These are phyloP conservation scores for Platanista minor DNA, from an alignment of 2,113 vertebrate genomes.

Conservation along the genomic window DNA sequence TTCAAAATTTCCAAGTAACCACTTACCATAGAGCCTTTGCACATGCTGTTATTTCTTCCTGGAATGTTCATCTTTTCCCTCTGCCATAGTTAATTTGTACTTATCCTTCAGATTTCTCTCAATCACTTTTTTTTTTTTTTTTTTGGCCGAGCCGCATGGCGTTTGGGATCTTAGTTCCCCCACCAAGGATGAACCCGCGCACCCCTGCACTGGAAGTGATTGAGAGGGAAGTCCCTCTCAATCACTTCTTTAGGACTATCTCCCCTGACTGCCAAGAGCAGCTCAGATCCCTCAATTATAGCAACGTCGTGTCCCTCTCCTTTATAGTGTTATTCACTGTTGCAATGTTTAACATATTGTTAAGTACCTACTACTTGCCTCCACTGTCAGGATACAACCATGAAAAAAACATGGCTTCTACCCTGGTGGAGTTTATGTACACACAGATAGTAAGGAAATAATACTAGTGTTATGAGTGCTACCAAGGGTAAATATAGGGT, in stretches of 20 bases:
- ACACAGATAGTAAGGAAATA: not conserved
- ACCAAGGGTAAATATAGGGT: not conserved
- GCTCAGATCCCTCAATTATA: not conserved
- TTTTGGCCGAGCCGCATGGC: too few relatives aligned
- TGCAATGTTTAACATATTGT: not conserved
- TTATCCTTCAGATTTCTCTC: not conserved
- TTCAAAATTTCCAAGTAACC: conserved; percentile 17
- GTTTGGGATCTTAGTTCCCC: too few relatives aligned
- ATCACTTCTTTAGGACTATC: not conserved
- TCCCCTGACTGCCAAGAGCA: not conserved
- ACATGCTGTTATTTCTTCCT: not conserved
- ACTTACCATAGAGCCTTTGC: not conserved
- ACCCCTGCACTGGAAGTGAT: too few relatives aligned
- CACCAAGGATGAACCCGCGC: too few relatives aligned
- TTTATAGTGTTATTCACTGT: not conserved
- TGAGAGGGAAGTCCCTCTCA: not conserved
- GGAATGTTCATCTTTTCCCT: not conserved
- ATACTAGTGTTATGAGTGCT: not conserved
- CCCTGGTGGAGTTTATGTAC: not conserved
- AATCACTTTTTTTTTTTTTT: not conserved
- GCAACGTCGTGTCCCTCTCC: not conserved
- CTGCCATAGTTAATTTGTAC: not conserved
- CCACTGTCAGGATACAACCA: not conserved
- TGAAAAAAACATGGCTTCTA: conserved; percentile 4
- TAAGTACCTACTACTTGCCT: not conserved